Percentiles rank a stretch among this genome's conserved stretches.
Evolutionary conservation across 2,113 vertebrate species (phyloP).

Genomic region (Melozone crissalis): DNA sequence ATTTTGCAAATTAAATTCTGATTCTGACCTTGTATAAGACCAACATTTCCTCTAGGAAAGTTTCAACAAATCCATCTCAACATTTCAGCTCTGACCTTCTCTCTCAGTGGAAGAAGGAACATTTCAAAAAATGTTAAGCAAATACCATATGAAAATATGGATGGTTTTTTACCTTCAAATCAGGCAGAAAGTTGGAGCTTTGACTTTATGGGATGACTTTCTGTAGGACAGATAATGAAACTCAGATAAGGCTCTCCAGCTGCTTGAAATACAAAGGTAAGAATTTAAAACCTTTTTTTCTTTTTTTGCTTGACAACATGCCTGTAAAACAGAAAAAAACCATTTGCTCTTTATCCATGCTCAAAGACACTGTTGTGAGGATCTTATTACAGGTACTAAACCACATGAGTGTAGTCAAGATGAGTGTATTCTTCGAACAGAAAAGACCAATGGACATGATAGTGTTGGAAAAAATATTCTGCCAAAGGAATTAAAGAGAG

Average conservation of each 20-base stretch:
- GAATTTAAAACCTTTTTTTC: not conserved
- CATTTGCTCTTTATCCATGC: not conserved
- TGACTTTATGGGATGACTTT: constrained; percentile 28
- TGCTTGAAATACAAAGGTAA: not conserved
- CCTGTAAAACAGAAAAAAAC: not conserved
- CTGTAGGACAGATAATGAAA: not conserved
- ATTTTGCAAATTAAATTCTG: not conserved
- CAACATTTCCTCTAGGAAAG: not conserved
- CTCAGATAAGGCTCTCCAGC: not conserved
- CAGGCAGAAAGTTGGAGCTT: not conserved
- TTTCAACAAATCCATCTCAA: constrained; percentile 41
- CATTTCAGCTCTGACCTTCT: constrained; percentile 43
- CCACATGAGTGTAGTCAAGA: not conserved
- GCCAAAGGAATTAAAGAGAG: not conserved
- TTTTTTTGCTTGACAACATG: not conserved
- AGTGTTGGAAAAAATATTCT: not conserved
- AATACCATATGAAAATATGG: constrained; percentile 32
- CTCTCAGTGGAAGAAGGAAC: constrained; percentile 8
- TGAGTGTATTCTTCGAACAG: not conserved
- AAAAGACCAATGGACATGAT: not conserved
- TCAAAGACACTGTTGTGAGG: not conserved
- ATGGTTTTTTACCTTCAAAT: not conserved
- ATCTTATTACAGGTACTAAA: not conserved
- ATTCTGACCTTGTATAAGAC: not conserved
- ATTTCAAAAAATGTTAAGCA: constrained; percentile 51